Conservation (phyloP, 2,113 vertebrate genomes). For the Nycticryphes semicollaris region DNA sequence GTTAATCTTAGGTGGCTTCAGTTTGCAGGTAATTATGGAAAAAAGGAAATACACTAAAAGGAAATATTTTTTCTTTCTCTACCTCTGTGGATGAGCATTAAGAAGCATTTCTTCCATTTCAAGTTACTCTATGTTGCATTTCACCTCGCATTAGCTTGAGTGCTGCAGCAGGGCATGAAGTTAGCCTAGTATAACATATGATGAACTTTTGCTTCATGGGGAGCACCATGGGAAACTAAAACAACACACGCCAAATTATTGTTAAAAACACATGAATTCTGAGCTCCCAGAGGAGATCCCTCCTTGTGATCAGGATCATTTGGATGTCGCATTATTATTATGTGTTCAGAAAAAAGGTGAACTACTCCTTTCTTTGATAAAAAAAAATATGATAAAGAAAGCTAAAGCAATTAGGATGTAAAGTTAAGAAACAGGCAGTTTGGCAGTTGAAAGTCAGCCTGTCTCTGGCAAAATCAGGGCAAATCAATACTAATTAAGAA, state of each 20-base stretch:
- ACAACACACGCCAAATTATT: neutral
- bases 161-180: neutral
- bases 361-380: neutral
- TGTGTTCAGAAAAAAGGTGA: neutral
- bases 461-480: neutral
- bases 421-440: neutral
- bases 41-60: neutral
- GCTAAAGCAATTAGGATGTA: neutral
- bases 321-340: neutral
- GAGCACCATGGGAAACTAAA: neutral
- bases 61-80: neutral
- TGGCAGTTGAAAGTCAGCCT: neutral
- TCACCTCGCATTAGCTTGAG: neutral
- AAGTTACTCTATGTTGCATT: neutral
- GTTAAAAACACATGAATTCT: neutral
- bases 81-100: neutral
- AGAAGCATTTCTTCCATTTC: neutral
- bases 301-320: neutral
- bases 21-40: neutral
- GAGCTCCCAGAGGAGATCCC: neutral
- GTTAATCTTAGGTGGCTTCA: neutral
- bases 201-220: neutral
- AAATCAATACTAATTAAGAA: neutral
- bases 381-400: neutral
- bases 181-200: neutral